Base-by-base conservation (phyloP, 2,888 invertebrate genomes). In the Xestia c-nigrum region DNA sequence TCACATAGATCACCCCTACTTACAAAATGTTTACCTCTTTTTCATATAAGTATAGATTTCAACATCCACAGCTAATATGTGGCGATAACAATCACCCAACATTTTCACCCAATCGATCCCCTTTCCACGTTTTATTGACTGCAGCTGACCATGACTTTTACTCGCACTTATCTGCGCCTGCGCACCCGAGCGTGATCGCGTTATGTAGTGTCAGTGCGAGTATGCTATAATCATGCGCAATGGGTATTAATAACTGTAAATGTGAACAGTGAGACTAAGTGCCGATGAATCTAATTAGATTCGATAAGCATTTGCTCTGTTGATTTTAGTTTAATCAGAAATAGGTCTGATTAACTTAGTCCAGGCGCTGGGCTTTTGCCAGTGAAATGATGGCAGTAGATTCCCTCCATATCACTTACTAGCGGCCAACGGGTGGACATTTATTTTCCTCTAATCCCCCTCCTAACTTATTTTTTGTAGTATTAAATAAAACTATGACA, bases 81-180 rank as follows among this genome's bases (percentile, higher is more conserved):
- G 19, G 16, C 12, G 21, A 59, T 5, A 24, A 52, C 12, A 43
- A 43, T 3, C 21, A 31, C 10, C 38, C 19, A 68, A 52, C 19
- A 3, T 66, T 21, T 57, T 19, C 40, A n/a, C 14, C 70, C 31
- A 70, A 82, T 71, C 52, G 66, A 74, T 86, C 80, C 66, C 65
- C 80, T 84, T 84, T 84, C 73, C 71, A 71, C 79, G 84, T 86
- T 84, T 76, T 81, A 74, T 59, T 67, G 81, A 81, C 59, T 75
- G 70, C 71, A 65, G 66, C 69, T 81, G 87, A 72, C 85, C 83
- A 72, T 88, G 87, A 88, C 88, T 89, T 88, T 88, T 88, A 87
- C 86, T 61, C n/a, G 64, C 64, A 24, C 43, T 9, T 69, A 79
- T 80, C 75, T 76, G 72, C 78, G 78, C 79, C 76, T 21, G 73